A percentile compares a stretch with the other conserved stretches of the same genome.
phyloP scores from a whole-genome alignment of 1,140 invertebrate species.

The Drosophila rufa region DNA sequence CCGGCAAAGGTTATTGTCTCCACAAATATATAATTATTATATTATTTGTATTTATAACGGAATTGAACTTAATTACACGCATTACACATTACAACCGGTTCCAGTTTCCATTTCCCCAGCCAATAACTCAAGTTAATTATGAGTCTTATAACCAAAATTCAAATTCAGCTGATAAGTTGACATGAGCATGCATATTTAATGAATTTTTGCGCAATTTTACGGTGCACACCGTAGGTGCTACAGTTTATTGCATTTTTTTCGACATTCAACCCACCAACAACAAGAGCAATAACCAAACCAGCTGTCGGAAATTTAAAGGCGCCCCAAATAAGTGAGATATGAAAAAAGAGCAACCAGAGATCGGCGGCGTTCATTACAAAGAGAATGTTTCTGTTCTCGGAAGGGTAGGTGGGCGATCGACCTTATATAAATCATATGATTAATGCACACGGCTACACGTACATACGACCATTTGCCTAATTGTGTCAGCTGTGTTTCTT shows the following conservation, averaged over 20 bases:
- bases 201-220: background rate
- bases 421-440: constrained; percentile 34
- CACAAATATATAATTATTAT: background rate
- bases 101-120: background rate
- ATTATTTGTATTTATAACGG: constrained; percentile 1
- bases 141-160: too few species aligned
- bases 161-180: too few species aligned
- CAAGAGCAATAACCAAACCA: constrained; percentile 8
- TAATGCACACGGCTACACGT: constrained; percentile 2
- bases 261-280: too few species aligned
- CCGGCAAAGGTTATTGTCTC: background rate
- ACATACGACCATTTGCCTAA: constrained; percentile 17
- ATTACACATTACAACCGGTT: background rate
- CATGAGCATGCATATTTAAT: background rate
- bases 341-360: constrained; percentile 12
- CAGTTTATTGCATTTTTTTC: constrained; percentile 14
- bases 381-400: constrained; percentile 6
- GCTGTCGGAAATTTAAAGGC: constrained; percentile 25
- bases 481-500: constrained; percentile 27
- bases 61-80: background rate
- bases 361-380: constrained; percentile 15
- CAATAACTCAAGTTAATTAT: background rate
- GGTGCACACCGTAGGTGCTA: constrained; percentile 16
- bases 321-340: constrained; percentile 16
- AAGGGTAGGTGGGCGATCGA: constrained; percentile 23